Evolutionary conservation across 2,888 invertebrate species (phyloP).

Genomic region (Scaptomyza polygonia): DNA sequence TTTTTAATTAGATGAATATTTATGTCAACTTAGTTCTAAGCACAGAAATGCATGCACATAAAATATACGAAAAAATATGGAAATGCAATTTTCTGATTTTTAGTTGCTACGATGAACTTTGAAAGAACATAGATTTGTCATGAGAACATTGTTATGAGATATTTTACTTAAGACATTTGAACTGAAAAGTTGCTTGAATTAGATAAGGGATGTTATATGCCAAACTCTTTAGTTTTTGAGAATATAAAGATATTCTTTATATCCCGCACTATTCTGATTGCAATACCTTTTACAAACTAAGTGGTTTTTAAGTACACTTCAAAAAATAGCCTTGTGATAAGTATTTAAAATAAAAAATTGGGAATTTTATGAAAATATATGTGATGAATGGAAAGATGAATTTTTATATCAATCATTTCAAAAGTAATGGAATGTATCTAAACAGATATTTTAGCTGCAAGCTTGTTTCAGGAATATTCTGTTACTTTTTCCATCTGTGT

Average conservation of each 20-base stretch:
- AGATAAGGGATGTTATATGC: too few species aligned
- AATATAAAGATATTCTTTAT: not conserved
- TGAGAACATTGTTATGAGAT: not conserved
- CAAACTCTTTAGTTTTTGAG: not conserved
- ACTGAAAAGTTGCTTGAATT: not conserved
- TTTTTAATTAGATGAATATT: not conserved
- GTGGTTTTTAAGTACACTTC: too few species aligned
- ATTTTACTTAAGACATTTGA: not conserved
- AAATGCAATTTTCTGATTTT: slow-evolving; percentile 6
- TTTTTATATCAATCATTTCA: too few species aligned
- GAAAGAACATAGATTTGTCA: not conserved
- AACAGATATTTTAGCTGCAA: not conserved
- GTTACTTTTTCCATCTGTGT: too few species aligned
- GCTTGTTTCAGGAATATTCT: not conserved
- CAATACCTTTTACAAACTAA: too few species aligned
- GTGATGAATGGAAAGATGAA: not conserved
- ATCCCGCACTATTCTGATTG: too few species aligned
- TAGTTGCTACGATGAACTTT: not conserved
- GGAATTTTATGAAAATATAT: too few species aligned
- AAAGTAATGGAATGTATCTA: too few species aligned
- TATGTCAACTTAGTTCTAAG: too few species aligned
- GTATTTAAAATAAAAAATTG: too few species aligned
- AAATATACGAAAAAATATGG: slow-evolving; percentile 5
- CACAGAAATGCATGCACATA: too few species aligned
- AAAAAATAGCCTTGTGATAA: too few species aligned